A percentile compares a stretch with the other conserved stretches of the same genome.
These are phyloP conservation scores for Calidris pugnax DNA, from an alignment of 2,113 vertebrate species.

Conservation along the genomic window DNA sequence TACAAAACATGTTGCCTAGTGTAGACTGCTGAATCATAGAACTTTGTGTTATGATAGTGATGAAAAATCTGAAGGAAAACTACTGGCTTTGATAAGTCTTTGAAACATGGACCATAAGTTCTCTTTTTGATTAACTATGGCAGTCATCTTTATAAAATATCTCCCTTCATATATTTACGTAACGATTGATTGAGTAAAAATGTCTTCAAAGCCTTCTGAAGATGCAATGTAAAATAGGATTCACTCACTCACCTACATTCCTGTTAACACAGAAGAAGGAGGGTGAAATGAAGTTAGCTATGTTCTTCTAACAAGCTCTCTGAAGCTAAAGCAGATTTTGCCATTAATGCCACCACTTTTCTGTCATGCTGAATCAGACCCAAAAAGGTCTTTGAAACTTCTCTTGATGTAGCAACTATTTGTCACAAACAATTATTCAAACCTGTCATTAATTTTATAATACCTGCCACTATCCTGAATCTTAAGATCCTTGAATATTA, in stretches of 20 bases:
- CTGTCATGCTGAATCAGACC: background rate
- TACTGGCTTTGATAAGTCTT: background rate
- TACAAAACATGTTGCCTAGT: background rate
- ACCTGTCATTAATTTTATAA: background rate
- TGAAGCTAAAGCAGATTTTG: background rate
- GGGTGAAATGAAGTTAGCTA: background rate
- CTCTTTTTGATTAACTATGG: slow-evolving; percentile 1
- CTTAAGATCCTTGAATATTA: background rate
- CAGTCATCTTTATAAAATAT: slow-evolving; percentile 15
- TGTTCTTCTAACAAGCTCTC: background rate
- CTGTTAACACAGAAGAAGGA: background rate
- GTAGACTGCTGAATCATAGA: background rate
- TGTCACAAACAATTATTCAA: background rate
- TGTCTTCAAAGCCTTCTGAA: background rate
- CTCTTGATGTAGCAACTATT: background rate
- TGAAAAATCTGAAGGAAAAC: slow-evolving; percentile 13
- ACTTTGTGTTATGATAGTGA: background rate
- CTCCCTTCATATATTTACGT: background rate
- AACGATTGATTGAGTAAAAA: background rate
- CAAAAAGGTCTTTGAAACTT: background rate
- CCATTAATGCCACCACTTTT: background rate
- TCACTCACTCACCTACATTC: background rate
- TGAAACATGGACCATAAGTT: background rate
- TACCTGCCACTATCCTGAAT: background rate
- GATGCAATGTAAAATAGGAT: background rate